Conservation (phyloP, 2,888 invertebrate species). For the Podabrus alpinus region DNA sequence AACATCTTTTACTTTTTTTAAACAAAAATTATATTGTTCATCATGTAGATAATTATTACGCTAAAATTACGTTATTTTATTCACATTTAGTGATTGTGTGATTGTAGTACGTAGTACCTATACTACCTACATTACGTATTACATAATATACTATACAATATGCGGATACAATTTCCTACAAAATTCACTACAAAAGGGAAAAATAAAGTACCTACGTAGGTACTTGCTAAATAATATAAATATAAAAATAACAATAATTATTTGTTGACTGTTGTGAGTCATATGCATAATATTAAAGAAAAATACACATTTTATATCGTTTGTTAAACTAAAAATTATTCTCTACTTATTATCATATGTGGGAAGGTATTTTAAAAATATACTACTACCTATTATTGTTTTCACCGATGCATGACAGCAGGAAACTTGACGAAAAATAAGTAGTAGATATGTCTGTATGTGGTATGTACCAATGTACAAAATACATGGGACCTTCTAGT, state of each 20-base stretch:
- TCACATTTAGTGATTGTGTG: neutral
- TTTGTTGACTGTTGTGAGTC: no score
- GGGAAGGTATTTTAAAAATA: slow-evolving; percentile 23
- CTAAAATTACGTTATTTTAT: slow-evolving; percentile 9
- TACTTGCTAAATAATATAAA: no score
- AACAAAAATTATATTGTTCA: slow-evolving; percentile 10
- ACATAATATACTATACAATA: no score
- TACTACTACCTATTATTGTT: slow-evolving; percentile 13
- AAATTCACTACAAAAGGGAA: no score
- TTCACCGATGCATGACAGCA: slow-evolving; percentile 11
- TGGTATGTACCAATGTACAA: no score
- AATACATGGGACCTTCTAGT: no score
- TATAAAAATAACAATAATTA: no score
- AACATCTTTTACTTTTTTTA: slow-evolving; percentile 20
- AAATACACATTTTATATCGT: no score
- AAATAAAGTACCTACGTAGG: no score
- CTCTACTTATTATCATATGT: slow-evolving; percentile 10
- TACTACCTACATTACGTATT: no score
- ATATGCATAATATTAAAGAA: no score
- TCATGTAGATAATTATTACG: slow-evolving; percentile 9
- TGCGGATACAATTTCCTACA: no score
- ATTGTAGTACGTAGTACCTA: neutral
- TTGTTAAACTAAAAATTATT: slow-evolving; percentile 3
- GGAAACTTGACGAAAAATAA: slow-evolving; percentile 9
- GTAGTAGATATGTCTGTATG: neutral